A percentile compares a stretch with the other conserved stretches of the same genome.
These are phyloP conservation scores for Etia nguti DNA, from an alignment of 2,113 vertebrate species.

Conservation along the genomic window DNA sequence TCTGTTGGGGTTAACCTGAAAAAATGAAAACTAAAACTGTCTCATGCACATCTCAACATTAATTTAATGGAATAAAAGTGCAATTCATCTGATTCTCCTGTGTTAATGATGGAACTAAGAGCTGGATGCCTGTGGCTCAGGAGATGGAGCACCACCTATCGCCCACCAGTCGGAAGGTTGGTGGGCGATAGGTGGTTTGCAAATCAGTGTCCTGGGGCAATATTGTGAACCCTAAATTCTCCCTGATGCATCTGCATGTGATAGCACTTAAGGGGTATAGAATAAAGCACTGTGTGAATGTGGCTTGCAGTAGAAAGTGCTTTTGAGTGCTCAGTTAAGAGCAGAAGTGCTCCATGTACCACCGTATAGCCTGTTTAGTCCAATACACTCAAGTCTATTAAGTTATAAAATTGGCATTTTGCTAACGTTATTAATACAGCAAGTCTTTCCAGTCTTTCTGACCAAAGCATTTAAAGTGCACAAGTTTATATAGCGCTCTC, in stretches of 20 bases:
- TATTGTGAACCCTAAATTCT: not conserved
- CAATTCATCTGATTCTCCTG: not conserved
- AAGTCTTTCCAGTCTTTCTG: not conserved
- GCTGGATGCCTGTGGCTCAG: not conserved
- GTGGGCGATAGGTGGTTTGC: not conserved
- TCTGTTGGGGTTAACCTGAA: not conserved
- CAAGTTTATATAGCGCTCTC: not conserved
- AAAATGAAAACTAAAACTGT: rapidly evolving
- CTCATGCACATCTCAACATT: not conserved
- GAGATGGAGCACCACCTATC: not conserved
- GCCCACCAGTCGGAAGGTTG: not conserved
- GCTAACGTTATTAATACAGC: not conserved
- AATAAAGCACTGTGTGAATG: not conserved
- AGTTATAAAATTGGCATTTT: not conserved
- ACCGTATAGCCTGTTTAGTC: not conserved
- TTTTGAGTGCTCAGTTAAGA: not conserved
- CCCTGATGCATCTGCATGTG: not conserved
- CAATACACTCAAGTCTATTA: not conserved
- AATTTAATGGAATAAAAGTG: not conserved
- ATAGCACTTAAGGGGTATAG: not conserved
- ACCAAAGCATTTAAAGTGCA: not conserved
- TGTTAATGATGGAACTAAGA: not conserved
- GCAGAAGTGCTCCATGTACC: not conserved
- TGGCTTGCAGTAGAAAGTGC: not conserved
- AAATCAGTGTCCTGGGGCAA: not conserved